Evolutionary conservation across 2,888 invertebrate species (phyloP), one percentile per base, ranked within the genome.

Genomic region (Pycnomerus fuliginosus): DNA sequence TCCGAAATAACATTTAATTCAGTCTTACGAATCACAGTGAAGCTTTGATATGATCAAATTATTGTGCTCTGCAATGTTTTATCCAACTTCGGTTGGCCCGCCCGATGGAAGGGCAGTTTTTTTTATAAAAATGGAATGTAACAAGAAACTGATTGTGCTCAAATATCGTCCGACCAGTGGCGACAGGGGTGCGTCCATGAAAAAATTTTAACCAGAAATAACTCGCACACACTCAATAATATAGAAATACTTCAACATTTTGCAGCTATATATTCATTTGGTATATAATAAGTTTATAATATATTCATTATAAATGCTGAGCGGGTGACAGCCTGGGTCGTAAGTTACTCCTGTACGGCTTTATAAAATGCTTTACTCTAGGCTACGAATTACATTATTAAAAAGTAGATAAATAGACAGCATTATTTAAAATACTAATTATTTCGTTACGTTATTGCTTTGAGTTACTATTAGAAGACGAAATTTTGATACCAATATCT

Each of bases 21-120:
- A 75, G 75, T 75, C 75, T 75, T 75, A 68, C 71, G 70, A 74
- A 75, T 75, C 75, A 75, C 75, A 75, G 75, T 74, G 71, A 75
- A 74, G 74, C 75, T 74, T 75, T 75, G 75, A 75, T 75, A 75
- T 75, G 74, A 73, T 71, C 69, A 73, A 71, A 72, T 73, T 73
- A 73, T 73, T 73, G 73, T 73, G 73, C 73, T 73, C 68, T 64
- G 72, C 71, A 68, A 44, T 51, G 52, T 47, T 53, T 50, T 50
- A 8, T 25, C 11, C 8, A 8, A 8, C 20, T 8, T 5, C 4
- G 4, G 20, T 8, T 20, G 20, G 20, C 20, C n/a, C n/a, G n/a
- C n/a, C n/a, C n/a, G n/a, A n/a, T n/a, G n/a, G n/a, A n/a, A n/a
- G n/a, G n/a, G n/a, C n/a, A n/a, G n/a, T n/a, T n/a, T n/a, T 4